Conservation (phyloP, 1,140 invertebrate genomes). For the Cherax destructor region DNA sequence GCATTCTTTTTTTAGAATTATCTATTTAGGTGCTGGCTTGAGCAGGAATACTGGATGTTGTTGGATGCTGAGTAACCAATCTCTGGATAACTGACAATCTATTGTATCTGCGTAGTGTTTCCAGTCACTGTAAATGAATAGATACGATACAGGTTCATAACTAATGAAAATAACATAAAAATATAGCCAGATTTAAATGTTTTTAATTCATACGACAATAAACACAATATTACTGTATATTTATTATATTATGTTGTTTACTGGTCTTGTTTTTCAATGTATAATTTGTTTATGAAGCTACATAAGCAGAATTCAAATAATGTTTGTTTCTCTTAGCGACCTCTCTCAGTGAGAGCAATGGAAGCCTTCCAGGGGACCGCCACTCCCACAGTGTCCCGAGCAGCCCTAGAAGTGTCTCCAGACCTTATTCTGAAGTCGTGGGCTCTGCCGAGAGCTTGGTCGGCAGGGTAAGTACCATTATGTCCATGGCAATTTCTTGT, state of each 20-base stretch:
- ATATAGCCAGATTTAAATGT: neutral
- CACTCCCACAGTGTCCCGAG: constrained; percentile 81
- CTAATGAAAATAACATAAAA: neutral
- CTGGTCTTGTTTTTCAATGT: no score
- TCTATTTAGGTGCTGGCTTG: no score
- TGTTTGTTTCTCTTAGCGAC: constrained; percentile 69
- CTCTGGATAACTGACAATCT: no score
- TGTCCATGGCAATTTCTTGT: neutral
- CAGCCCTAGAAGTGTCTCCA: constrained; percentile 83
- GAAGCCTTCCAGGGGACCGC: constrained; percentile 78
- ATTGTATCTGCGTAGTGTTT: no score
- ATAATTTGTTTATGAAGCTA: neutral
- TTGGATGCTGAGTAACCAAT: no score
- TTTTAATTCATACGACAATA: neutral
- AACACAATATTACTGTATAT: neutral
- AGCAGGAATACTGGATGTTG: no score
- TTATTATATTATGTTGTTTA: neutral
- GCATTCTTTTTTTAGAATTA: no score
- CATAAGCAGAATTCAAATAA: neutral
- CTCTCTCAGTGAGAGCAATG: constrained; percentile 73
- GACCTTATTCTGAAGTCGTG: constrained; percentile 83
- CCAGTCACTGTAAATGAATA: neutral
- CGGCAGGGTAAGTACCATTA: constrained; percentile 83
- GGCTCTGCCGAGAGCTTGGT: constrained; percentile 95
- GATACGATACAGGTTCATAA: neutral